These are phyloP conservation scores for Bufo gargarizans DNA, from an alignment of 2,113 vertebrate species.

Conservation along the genomic window DNA sequence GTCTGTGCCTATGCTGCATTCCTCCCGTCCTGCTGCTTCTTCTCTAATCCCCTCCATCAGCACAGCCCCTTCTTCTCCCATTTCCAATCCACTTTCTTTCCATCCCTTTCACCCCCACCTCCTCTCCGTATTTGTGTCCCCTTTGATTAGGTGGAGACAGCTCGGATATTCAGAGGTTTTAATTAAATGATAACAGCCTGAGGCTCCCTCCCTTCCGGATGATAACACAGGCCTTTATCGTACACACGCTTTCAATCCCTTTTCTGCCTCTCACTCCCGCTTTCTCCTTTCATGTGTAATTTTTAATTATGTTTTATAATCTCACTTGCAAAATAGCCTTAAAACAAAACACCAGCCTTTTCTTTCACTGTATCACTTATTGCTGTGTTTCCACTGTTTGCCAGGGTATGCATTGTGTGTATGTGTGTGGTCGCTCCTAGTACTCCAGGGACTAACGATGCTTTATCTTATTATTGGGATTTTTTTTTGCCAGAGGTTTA, in stretches of 20 bases:
- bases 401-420: not conserved
- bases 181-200: conserved; percentile 74
- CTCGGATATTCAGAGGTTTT: conserved; percentile 63
- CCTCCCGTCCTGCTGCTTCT: not conserved
- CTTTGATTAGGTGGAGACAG: conserved; percentile 66
- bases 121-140: conserved; percentile 62
- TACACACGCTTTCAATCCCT: conserved; percentile 54
- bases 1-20: not conserved
- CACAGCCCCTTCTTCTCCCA: conserved; percentile 6
- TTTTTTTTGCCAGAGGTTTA: not conserved
- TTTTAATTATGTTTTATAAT: conserved; percentile 61
- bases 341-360: conserved; percentile 53
- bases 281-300: conserved; percentile 59
- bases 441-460: not conserved
- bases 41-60: conserved; percentile 33
- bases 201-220: conserved; percentile 64
- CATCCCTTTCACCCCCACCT: conserved; percentile 5
- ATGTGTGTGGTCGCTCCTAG: conserved; percentile 37
- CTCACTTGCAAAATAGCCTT: conserved; percentile 58
- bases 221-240: conserved; percentile 59
- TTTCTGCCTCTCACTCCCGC: conserved; percentile 48
- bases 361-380: conserved; percentile 24
- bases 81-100: conserved; percentile 18
- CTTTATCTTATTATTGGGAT: not conserved
- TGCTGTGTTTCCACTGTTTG: conserved; percentile 8